Evolutionary conservation across 2,888 invertebrate genomes (phyloP), one percentile per base, ranked within the genome.

Genomic region (Antheraea yamamai): DNA sequence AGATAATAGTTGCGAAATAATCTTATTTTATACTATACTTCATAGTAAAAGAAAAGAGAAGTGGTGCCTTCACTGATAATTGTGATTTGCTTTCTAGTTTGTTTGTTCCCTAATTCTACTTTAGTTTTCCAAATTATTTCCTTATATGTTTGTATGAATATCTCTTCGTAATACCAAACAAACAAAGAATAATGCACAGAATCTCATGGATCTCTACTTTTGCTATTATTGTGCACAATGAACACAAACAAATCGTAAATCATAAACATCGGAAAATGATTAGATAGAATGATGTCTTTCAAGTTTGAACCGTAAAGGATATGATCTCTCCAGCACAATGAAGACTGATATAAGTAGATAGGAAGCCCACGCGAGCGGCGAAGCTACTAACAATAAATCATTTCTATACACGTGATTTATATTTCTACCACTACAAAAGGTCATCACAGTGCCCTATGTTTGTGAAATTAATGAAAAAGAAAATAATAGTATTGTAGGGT

Each of bases 201-300:
- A 61, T 61, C 12, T 23, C 23, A 66, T 70, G 82, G 83, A 83
- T 81, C 81, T 79, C 75, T 76, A 82, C 87, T 87, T 87, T 88
- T 87, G 82, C 84, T 81, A 82, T 81, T 82, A 84, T 82, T 83
- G 80, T 81, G 80, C 79, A 79, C 76, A 76, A 79, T 79, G 79
- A 80, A 81, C 82, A 87, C 86, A 89, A 89, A 89, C 88, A 89
- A 87, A 88, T 80, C 81, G 84, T 90, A 88, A 86, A 89, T 89
- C 88, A 89, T 83, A 77, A 26, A 79, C 77, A 81, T 85, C 84
- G 81, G 83, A 86, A 71, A 85, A 79, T 87, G 85, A 88, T 89
- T 89, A 86, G 81, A 89, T 84, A 83, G 83, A 83, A 82, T 87
- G 87, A 88, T 85, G 83, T 20, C 83, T 79, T 82, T 81, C 75